Conservation (phyloP, 2,888 invertebrate species). For the Cryptophagus acutangulus region DNA sequence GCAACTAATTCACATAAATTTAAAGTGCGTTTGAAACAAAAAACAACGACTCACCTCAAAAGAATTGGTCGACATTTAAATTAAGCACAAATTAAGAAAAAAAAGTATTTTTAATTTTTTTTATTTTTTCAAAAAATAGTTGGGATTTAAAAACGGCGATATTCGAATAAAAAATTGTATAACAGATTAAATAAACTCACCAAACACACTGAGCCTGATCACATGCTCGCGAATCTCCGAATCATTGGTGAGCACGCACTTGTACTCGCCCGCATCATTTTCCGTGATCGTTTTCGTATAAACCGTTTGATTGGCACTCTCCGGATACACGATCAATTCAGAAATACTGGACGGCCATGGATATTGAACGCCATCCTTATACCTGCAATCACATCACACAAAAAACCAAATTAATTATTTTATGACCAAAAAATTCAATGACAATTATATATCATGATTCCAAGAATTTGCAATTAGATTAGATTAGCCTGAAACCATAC, state of each 20-base stretch:
- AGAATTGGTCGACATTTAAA: neutral
- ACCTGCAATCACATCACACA: slow-evolving; percentile 52
- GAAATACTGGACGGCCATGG: slow-evolving; percentile 72
- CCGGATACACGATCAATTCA: slow-evolving; percentile 68
- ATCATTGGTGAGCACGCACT: slow-evolving; percentile 68
- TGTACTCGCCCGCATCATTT: slow-evolving; percentile 69
- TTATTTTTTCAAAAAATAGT: no score
- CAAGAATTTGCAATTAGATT: neutral
- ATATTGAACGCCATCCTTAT: slow-evolving; percentile 68
- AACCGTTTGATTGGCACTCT: slow-evolving; percentile 74
- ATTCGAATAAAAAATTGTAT: no score
- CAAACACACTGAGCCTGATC: slow-evolving; percentile 61
- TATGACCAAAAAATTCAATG: no score
- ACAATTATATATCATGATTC: no score
- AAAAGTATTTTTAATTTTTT: no score
- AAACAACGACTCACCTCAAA: no score
- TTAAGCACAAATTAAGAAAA: neutral
- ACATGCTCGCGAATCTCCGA: slow-evolving; percentile 61
- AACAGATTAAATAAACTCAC: slow-evolving; percentile 54
- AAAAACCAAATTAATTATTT: neutral
- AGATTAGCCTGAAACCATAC: no score
- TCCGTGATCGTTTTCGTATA: slow-evolving; percentile 61
- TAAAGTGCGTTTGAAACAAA: no score
- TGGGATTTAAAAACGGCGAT: no score
- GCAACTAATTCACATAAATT: neutral